Evolutionary conservation across 2,797 vertebrate genomes (phyloP).

Genomic region (Sebastes iracundus): DNA sequence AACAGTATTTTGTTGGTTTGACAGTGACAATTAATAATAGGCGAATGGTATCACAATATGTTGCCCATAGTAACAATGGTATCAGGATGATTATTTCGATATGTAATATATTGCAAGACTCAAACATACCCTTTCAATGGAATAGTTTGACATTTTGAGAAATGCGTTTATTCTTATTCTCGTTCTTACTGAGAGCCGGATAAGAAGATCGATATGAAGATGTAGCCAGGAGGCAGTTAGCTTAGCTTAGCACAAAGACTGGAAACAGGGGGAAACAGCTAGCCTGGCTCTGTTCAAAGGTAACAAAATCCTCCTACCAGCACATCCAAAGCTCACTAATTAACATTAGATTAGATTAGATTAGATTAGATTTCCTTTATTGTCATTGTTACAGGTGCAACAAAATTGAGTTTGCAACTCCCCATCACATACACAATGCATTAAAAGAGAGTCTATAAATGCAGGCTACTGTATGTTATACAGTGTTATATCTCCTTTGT

Average conservation of each 20-base stretch:
- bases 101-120: not conserved
- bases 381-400: no score
- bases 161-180: not conserved
- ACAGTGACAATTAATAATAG: not conserved
- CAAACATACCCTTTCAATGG: not conserved
- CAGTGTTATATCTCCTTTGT: not conserved
- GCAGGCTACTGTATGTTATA: no score
- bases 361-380: no score
- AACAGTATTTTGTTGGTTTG: not conserved
- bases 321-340: not conserved
- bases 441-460: no score
- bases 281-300: not conserved
- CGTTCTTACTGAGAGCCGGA: not conserved
- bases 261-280: not conserved
- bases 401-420: no score
- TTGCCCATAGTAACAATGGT: not conserved
- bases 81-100: not conserved
- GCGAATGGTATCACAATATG: not conserved
- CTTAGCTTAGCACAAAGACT: conserved; percentile 6
- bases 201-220: not conserved
- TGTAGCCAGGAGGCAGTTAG: not conserved
- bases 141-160: not conserved
- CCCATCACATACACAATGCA: no score
- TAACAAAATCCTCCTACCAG: not conserved
- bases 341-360: no score